phyloP scores from a whole-genome alignment of 1,140 invertebrate genomes.

The Neodiprion virginianus region DNA sequence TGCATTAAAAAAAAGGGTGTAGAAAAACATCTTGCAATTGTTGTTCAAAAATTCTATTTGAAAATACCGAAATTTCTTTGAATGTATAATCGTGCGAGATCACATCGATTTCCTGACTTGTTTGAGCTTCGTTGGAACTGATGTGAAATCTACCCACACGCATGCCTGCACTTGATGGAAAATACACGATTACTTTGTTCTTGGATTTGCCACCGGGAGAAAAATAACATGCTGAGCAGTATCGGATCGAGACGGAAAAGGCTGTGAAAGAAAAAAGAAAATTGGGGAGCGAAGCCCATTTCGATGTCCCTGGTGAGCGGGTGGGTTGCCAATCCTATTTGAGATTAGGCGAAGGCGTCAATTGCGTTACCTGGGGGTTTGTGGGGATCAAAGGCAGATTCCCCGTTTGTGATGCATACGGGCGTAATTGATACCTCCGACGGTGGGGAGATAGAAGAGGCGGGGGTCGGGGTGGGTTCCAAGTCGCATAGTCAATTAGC shows the following conservation, averaged over 20 bases:
- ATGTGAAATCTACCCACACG: too few relatives aligned
- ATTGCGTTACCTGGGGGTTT: slow-evolving; percentile 51
- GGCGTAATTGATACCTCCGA: slow-evolving; percentile 58
- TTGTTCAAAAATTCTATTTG: not conserved
- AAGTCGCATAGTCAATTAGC: slow-evolving; percentile 59
- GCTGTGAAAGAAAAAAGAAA: not conserved
- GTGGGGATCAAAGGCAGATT: slow-evolving; percentile 55
- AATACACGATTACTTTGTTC: not conserved
- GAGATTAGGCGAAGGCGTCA: slow-evolving; percentile 52
- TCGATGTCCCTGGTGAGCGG: slow-evolving; percentile 44
- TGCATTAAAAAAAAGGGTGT: too few relatives aligned
- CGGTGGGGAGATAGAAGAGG: slow-evolving; percentile 26
- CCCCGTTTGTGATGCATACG: slow-evolving; percentile 50
- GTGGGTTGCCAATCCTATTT: slow-evolving; percentile 42
- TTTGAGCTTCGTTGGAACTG: not conserved
- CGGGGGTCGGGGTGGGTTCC: slow-evolving; percentile 35
- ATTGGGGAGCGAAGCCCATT: slow-evolving; percentile 35
- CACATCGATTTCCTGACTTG: too few relatives aligned
- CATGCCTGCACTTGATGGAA: not conserved
- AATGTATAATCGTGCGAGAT: not conserved
- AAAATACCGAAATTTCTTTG: not conserved
- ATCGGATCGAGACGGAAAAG: not conserved
- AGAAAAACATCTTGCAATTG: not conserved
- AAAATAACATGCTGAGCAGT: not conserved
- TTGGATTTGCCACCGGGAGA: not conserved